Percentiles rank a stretch among this genome's conserved stretches.
Conservation (phyloP, 2,797 vertebrate genomes). For the Sebastes nivosus region DNA sequence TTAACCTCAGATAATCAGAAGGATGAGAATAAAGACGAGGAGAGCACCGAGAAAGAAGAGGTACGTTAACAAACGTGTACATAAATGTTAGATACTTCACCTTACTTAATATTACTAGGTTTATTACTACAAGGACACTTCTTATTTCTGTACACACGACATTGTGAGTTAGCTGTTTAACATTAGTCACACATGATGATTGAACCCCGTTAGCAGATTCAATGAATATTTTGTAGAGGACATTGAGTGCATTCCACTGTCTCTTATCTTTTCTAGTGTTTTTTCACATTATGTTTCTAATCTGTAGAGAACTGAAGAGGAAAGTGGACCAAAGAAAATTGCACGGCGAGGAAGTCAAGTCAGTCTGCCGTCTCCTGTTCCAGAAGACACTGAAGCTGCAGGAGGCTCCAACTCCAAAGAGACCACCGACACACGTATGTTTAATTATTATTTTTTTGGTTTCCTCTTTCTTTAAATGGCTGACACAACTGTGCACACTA, state of each 20-base stretch:
- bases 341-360: constrained; percentile 74
- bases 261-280: not conserved
- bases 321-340: constrained; percentile 43
- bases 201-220: not conserved
- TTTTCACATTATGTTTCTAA: not conserved
- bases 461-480: not conserved
- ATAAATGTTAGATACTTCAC: not conserved
- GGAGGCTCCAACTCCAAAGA: constrained; percentile 36
- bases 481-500: not conserved
- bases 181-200: not conserved
- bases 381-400: constrained; percentile 25
- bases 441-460: not conserved
- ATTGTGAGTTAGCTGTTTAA: not conserved
- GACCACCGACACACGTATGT: constrained; percentile 34
- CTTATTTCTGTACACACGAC: not conserved
- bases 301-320: constrained; percentile 74
- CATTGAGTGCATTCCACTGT: not conserved
- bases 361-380: constrained; percentile 7
- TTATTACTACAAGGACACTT: not conserved
- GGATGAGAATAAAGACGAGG: constrained; percentile 25
- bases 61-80: constrained; percentile 22
- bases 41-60: constrained; percentile 22
- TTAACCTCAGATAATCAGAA: constrained; percentile 37
- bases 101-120: not conserved
- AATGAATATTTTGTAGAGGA: not conserved